Evolutionary conservation across 53 echinoderm and acorn worm species (phyloP).

Genomic region (Astropecten irregularis): DNA sequence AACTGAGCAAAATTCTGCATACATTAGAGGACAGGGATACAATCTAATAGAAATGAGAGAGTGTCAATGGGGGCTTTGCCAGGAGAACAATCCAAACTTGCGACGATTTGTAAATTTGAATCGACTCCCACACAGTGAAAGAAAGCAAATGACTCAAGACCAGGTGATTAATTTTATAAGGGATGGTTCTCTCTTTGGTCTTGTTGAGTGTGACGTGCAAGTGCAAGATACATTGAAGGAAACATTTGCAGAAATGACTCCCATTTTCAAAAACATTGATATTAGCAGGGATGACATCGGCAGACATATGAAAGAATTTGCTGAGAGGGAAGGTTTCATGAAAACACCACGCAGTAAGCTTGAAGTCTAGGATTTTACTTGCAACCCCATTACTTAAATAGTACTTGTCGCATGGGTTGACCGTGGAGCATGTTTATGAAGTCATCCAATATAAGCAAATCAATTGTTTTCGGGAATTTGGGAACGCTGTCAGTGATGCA

Average conservation of each 20-base stretch:
- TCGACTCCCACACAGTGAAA: neutral
- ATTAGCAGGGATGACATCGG: neutral
- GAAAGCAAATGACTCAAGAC: neutral
- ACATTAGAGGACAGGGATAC: neutral
- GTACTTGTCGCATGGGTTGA: slow-evolving; percentile 50
- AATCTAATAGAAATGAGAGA: slow-evolving; percentile 28
- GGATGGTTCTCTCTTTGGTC: slow-evolving; percentile 28
- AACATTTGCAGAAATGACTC: slow-evolving; percentile 45
- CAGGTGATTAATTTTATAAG: neutral
- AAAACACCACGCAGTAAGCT: slow-evolving; percentile 7
- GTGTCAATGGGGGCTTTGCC: neutral
- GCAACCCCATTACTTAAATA: slow-evolving; percentile 44
- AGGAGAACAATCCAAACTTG: neutral
- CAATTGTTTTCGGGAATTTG: slow-evolving; percentile 14
- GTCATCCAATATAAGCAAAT: neutral
- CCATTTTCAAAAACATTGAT: slow-evolving; percentile 51
- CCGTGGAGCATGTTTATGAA: neutral
- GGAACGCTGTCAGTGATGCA: slow-evolving; percentile 50
- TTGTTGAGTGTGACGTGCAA: slow-evolving; percentile 35
- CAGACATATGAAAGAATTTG: neutral
- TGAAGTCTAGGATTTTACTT: neutral
- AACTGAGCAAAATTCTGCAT: neutral
- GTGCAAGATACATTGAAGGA: slow-evolving; percentile 16
- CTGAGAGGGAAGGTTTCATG: neutral
- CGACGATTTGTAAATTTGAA: neutral